Evolutionary conservation across 2,888 invertebrate species (phyloP).

Genomic region (Leptarthrus brevirostris): DNA sequence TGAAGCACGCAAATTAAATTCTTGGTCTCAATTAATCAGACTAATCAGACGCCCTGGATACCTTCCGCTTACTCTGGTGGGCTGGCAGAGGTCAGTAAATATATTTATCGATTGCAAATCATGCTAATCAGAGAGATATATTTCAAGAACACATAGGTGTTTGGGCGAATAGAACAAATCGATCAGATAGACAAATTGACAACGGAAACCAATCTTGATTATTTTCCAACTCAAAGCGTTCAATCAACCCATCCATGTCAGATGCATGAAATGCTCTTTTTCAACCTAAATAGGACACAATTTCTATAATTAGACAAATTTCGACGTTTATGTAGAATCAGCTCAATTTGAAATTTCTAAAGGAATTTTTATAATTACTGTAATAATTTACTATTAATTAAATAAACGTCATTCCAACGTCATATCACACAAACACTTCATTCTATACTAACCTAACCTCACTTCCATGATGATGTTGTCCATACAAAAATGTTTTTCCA

Average conservation of each 20-base stretch:
- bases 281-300: slow-evolving; percentile 9
- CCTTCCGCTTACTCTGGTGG: background rate
- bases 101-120: slow-evolving; percentile 22
- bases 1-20: slow-evolving; percentile 28
- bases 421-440: no score
- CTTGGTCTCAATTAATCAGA: slow-evolving; percentile 31
- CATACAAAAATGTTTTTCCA: slow-evolving; percentile 8
- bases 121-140: slow-evolving; percentile 9
- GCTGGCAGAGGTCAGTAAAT: background rate
- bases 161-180: background rate
- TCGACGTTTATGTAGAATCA: no score
- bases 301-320: slow-evolving; percentile 18
- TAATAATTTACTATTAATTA: no score
- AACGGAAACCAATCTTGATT: background rate
- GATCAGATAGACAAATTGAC: background rate
- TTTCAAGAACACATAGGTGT: slow-evolving; percentile 28
- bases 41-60: slow-evolving; percentile 28
- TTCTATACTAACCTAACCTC: slow-evolving; percentile 43
- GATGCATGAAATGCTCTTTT: no score
- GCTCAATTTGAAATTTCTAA: no score
- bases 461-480: slow-evolving; percentile 17
- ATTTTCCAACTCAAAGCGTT: slow-evolving; percentile 5
- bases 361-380: no score
- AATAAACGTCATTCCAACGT: no score
- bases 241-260: slow-evolving; percentile 36